phyloP scores from a whole-genome alignment of 2,113 vertebrate species.

The Neoarius graeffei region DNA sequence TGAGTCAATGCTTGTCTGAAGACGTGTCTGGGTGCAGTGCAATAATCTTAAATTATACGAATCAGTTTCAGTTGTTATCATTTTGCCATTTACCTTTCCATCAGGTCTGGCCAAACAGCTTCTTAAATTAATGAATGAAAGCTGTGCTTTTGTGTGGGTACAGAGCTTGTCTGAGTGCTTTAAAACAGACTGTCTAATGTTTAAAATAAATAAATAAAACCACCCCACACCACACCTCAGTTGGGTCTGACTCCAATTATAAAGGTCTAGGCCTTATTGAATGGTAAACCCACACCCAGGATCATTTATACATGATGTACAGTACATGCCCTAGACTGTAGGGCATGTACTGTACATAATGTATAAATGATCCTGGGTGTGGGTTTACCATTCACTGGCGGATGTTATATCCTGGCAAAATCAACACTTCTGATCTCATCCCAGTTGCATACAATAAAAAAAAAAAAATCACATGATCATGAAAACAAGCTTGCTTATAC shows the following conservation, averaged over 20 bases:
- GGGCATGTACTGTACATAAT: background rate
- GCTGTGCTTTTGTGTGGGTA: background rate
- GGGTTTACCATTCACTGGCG: background rate
- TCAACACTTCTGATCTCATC: background rate
- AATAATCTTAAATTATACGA: slow-evolving; percentile 10
- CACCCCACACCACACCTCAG: background rate
- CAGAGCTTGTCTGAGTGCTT: background rate
- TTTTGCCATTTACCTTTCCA: background rate
- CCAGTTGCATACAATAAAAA: background rate
- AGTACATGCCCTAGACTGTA: too few species aligned
- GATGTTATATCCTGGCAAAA: background rate
- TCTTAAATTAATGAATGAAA: background rate
- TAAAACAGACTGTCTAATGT: background rate
- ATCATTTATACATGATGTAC: too few species aligned
- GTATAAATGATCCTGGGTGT: background rate
- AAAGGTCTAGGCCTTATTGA: too few species aligned
- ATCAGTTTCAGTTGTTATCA: background rate
- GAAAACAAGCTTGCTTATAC: background rate
- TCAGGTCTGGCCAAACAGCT: background rate
- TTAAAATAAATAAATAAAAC: background rate
- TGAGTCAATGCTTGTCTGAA: background rate
- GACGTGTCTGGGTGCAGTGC: background rate
- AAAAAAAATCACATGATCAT: background rate
- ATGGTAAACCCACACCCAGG: too few species aligned
- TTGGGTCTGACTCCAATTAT: background rate